Conservation (phyloP, 2,113 vertebrate genomes). For the Zingel zingel region DNA sequence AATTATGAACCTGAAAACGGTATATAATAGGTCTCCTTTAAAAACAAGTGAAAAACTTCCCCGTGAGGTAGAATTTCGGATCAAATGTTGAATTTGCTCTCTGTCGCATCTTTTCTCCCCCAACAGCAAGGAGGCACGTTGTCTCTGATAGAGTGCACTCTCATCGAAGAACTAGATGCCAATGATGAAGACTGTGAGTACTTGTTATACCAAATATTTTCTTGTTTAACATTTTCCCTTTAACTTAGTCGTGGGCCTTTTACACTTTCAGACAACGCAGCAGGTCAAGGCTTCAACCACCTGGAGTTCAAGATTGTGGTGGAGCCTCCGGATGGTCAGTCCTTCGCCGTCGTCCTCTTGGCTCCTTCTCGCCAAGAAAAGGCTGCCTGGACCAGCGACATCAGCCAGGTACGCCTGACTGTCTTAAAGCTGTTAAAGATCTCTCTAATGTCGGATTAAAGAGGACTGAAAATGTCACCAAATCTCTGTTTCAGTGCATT, state of each 20-base stretch:
- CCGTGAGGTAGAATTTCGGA: not conserved
- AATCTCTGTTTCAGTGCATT: slow-evolving; percentile 87
- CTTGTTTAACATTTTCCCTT: too few relatives aligned
- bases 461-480: not conserved
- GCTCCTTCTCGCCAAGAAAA: slow-evolving; percentile 96
- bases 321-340: slow-evolving; percentile 87
- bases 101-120: slow-evolving; percentile 19
- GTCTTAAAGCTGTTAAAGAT: not conserved
- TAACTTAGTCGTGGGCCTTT: not conserved
- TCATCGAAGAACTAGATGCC: slow-evolving; percentile 92
- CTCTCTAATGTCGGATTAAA: too few relatives aligned
- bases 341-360: slow-evolving; percentile 93
- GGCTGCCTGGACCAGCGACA: slow-evolving; percentile 97
- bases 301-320: slow-evolving; percentile 95
- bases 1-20: too few relatives aligned
- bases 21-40: too few relatives aligned
- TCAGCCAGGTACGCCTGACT: slow-evolving; percentile 90
- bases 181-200: slow-evolving; percentile 95
- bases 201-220: not conserved
- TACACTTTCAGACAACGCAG: slow-evolving; percentile 85
- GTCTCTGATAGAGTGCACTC: slow-evolving; percentile 93
- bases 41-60: not conserved
- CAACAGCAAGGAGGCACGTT: slow-evolving; percentile 93
- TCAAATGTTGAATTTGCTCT: not conserved
- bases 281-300: slow-evolving; percentile 92